Base-by-base conservation (phyloP, 2,797 vertebrate genomes). In the Gadopsis marmoratus region DNA sequence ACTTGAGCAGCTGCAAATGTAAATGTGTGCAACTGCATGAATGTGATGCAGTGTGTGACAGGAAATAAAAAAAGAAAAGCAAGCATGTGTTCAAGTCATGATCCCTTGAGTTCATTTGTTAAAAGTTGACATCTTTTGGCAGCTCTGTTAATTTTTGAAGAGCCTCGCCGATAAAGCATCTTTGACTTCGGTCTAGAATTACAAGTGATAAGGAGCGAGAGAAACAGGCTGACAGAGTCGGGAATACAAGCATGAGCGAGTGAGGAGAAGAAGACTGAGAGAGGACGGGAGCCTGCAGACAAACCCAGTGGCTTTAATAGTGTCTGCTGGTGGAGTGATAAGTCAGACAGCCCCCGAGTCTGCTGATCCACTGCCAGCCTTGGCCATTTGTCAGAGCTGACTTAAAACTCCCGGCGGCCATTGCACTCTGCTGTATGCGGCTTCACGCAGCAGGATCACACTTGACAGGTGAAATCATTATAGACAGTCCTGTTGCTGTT, bases 351-450 rank as follows among this genome's bases (percentile, higher is more conserved):
- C 88, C 87, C 83, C 69, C 67, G 29, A 91, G 90, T 91, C 86
- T 86, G 78, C 90, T 90, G 93, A 94, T 93, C 89, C 89, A 89
- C 84, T 71, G 89, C 87, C 91, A 89, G 88, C 65, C 79, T 76
- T 76, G 80, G 84, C 84, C 89, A 93, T 95, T 94, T 92, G 88
- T 95, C 92, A 94, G 83, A 58, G 74, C 84, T 91, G 93, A 94
- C 93, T 92, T 23, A 54, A 86, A 91, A 87, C 76, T 93, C 91
- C 91, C 86, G 73, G 84, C 87, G 91, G 92, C 91, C 89, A 84
- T 86, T 55, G 80, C 84, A 76, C 89, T 85, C 71, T 37, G 86
- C 81, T 74, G 80, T 67, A 71, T 84, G 78, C 72, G 79, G 77
- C 85, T 69, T 81, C 83, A 71, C 29, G 53, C 72, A 62, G 82